phyloP scores from a whole-genome alignment of 2,888 invertebrate genomes.

The Gortyna flavago region DNA sequence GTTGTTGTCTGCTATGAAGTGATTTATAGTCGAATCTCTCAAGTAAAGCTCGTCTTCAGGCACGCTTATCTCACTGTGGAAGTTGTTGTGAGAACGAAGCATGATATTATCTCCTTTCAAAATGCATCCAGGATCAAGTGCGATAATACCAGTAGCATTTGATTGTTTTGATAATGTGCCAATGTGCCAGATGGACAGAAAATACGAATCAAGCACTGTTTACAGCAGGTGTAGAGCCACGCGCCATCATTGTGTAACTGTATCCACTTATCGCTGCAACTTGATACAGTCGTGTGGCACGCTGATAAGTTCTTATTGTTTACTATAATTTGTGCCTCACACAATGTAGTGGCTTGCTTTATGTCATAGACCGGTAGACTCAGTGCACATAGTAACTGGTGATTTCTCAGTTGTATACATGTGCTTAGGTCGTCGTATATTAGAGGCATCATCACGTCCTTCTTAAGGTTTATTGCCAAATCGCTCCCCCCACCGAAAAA shows the following conservation, averaged over 20 bases:
- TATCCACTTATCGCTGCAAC: conserved; percentile 8
- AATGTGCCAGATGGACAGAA: conserved; percentile 12
- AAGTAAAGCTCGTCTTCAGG: not conserved
- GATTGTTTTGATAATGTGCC: conserved; percentile 1
- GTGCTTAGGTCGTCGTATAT: conserved; percentile 1
- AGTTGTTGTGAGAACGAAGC: conserved; percentile 6
- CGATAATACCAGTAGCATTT: not conserved
- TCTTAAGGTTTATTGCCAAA: too few species aligned
- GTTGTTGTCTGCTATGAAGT: not conserved
- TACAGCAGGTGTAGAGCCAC: not conserved
- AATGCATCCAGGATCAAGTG: conserved; percentile 5
- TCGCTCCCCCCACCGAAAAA: too few species aligned
- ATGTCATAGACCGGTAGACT: conserved; percentile 3
- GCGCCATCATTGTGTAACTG: not conserved
- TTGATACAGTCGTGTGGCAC: conserved; percentile 9
- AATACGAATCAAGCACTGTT: not conserved
- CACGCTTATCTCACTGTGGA: not conserved
- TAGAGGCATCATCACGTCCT: not conserved
- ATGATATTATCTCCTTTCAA: conserved; percentile 4
- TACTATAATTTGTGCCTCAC: conserved; percentile 1
- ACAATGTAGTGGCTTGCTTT: not conserved
- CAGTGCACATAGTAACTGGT: conserved; percentile 16
- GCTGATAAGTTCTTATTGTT: too few species aligned
- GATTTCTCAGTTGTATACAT: conserved; percentile 1
- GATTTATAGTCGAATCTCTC: conserved; percentile 1